These are phyloP conservation scores for Eretmodus cyanostictus DNA, from an alignment of 2,113 vertebrate genomes.

Conservation along the genomic window DNA sequence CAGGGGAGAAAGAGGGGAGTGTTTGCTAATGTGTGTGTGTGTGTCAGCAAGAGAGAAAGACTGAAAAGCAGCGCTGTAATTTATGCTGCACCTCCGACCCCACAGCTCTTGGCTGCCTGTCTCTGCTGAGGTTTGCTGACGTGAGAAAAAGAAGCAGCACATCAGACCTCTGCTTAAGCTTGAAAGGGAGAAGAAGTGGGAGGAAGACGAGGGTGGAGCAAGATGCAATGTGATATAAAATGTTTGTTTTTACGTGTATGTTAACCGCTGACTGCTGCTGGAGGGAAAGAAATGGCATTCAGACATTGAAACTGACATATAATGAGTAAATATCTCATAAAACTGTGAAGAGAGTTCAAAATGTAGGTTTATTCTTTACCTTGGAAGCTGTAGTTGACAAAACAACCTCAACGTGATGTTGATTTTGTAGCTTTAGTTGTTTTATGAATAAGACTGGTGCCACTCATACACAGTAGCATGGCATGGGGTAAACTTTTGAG, in stretches of 20 bases:
- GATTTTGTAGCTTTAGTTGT: neutral
- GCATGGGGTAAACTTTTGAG: neutral
- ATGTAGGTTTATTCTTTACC: neutral
- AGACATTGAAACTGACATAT: neutral
- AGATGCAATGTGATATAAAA: neutral
- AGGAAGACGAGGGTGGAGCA: constrained; percentile 6
- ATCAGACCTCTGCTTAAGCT: constrained; percentile 5
- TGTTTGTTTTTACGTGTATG: neutral
- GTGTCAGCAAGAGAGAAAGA: neutral
- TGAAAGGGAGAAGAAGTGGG: constrained; percentile 1
- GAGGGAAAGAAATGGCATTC: neutral
- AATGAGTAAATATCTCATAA: neutral
- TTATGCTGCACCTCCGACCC: constrained; percentile 51
- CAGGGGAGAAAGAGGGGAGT: neutral
- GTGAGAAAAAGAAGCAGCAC: constrained; percentile 8
- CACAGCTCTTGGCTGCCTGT: constrained; percentile 22
- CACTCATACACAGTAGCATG: neutral
- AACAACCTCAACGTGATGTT: neutral
- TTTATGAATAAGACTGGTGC: neutral
- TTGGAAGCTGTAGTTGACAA: neutral
- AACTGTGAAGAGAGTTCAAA: neutral
- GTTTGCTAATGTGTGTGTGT: constrained; percentile 5
- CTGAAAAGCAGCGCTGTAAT: constrained; percentile 34
- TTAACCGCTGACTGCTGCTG: neutral
- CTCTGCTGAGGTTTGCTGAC: constrained; percentile 53